Evolutionary conservation across 2,797 vertebrate genomes (phyloP).

Genomic region (Propithecus perrieri): DNA sequence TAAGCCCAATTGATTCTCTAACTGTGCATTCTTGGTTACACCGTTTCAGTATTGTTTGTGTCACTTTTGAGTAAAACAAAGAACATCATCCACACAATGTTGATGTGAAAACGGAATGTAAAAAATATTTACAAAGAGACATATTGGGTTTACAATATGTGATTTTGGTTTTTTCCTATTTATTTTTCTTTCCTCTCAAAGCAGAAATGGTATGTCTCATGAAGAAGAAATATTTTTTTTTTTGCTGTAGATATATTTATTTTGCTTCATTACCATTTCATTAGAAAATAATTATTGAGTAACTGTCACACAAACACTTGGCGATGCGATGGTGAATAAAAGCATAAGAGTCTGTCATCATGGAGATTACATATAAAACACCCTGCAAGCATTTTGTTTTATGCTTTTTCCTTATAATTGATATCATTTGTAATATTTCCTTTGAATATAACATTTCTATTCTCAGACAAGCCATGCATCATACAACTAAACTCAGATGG

Average conservation of each 20-base stretch:
- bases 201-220: background rate
- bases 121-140: background rate
- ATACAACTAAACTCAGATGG: background rate
- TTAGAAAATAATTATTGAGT: constrained; percentile 52
- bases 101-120: background rate
- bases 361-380: background rate
- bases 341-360: background rate
- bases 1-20: background rate
- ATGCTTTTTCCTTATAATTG: constrained; percentile 58
- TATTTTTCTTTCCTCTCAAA: background rate
- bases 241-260: constrained; percentile 24
- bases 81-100: background rate
- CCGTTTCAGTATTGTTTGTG: background rate
- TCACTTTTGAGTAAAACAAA: background rate
- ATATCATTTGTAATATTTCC: constrained; percentile 22
- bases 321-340: background rate
- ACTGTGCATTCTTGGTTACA: background rate
- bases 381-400: constrained; percentile 2
- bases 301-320: background rate
- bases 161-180: background rate
- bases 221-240: background rate
- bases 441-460: constrained; percentile 23
- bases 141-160: background rate
- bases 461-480: background rate
- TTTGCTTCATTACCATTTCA: constrained; percentile 55